These are phyloP conservation scores for Hoplodrina ambigua DNA, from an alignment of 2,888 invertebrate species.

Conservation along the genomic window DNA sequence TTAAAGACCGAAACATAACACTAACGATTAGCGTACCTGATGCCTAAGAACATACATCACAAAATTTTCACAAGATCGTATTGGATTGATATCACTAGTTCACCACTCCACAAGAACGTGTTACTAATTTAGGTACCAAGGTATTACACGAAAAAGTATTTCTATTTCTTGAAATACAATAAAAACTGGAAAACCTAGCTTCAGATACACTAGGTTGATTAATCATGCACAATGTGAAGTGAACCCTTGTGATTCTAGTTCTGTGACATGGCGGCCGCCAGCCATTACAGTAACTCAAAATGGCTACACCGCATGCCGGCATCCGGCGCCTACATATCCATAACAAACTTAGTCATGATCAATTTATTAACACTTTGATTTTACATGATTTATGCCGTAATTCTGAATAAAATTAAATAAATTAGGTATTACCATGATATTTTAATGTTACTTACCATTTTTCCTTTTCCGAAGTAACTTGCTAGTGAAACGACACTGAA, in stretches of 20 bases:
- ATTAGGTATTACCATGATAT: neutral
- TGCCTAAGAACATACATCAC: conserved; percentile 56
- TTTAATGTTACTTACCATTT: conserved; percentile 56
- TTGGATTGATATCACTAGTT: conserved; percentile 28
- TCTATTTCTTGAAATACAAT: neutral
- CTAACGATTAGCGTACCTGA: conserved; percentile 46
- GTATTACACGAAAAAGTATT: conserved; percentile 4
- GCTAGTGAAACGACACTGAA: conserved; percentile 48
- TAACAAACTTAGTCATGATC: conserved; percentile 35
- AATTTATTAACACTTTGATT: neutral
- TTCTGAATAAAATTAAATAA: conserved; percentile 7
- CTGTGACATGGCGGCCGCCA: conserved; percentile 84
- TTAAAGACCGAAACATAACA: neutral
- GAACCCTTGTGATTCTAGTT: conserved; percentile 70
- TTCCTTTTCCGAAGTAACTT: conserved; percentile 30
- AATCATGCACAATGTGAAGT: conserved; percentile 44
- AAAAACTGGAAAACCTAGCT: neutral
- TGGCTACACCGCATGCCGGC: conserved; percentile 80
- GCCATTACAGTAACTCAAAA: conserved; percentile 79
- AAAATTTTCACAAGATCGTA: conserved; percentile 17
- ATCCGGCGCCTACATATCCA: conserved; percentile 72
- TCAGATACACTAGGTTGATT: conserved; percentile 23
- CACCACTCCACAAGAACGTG: conserved; percentile 26
- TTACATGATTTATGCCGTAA: neutral
- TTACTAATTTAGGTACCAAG: neutral